Percentiles rank a stretch among this genome's conserved stretches.
Evolutionary conservation across 2,888 invertebrate species (phyloP).

Genomic region (Caradrina kadenii): DNA sequence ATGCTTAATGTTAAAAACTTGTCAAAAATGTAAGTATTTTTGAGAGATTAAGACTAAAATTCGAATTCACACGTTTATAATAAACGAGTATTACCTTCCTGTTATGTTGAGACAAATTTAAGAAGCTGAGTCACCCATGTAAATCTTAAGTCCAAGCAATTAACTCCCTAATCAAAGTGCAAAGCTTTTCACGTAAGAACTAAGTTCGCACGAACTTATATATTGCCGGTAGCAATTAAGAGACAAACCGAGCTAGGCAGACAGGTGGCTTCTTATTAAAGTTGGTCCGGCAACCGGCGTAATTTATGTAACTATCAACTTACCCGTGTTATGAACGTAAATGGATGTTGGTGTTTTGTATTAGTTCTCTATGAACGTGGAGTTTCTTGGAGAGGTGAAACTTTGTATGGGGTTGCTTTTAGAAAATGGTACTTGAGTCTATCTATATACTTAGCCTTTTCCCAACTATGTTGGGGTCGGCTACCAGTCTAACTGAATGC

Average conservation of each 20-base stretch:
- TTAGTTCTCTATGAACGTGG: slow-evolving; percentile 25
- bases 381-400: not conserved
- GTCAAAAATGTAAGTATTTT: too few relatives aligned
- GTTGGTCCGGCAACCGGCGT: slow-evolving; percentile 69
- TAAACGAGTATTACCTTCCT: too few relatives aligned
- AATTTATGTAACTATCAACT: slow-evolving; percentile 73
- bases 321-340: slow-evolving; percentile 54
- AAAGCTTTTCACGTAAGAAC: slow-evolving; percentile 41
- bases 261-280: slow-evolving; percentile 88
- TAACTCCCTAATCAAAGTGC: slow-evolving; percentile 43
- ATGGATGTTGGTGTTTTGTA: slow-evolving; percentile 53
- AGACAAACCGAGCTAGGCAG: slow-evolving; percentile 73
- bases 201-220: slow-evolving; percentile 51
- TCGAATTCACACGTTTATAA: too few relatives aligned
- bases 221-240: slow-evolving; percentile 77
- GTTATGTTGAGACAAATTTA: not conserved
- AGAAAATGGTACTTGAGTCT: too few relatives aligned
- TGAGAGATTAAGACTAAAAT: too few relatives aligned
- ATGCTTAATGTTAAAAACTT: too few relatives aligned
- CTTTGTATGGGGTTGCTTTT: too few relatives aligned
- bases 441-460: too few relatives aligned
- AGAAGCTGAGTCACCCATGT: not conserved
- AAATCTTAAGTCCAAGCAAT: slow-evolving; percentile 15
- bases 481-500: too few relatives aligned
- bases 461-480: too few relatives aligned